Conservation (phyloP, 1,140 invertebrate genomes). For the Hypothenemus hampei region DNA sequence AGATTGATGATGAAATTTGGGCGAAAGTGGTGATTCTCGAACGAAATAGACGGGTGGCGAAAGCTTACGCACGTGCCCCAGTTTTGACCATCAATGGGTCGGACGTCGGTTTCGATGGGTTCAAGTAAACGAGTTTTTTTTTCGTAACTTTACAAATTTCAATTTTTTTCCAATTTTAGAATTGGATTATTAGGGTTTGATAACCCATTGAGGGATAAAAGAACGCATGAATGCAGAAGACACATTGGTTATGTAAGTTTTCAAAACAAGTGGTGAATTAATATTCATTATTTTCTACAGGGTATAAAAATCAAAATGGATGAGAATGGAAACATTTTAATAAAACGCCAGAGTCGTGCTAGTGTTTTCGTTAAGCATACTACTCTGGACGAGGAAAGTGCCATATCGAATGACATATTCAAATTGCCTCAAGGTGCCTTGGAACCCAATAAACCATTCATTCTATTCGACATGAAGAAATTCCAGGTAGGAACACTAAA, state of each 20-base stretch:
- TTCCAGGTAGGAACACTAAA: constrained; percentile 63
- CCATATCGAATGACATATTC: constrained; percentile 78
- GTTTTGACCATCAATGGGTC: constrained; percentile 73
- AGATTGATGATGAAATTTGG: constrained; percentile 79
- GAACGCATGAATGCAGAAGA: constrained; percentile 83
- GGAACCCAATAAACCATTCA: constrained; percentile 77
- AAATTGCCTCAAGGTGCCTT: constrained; percentile 77
- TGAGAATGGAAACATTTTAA: constrained; percentile 85
- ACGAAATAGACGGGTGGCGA: constrained; percentile 66
- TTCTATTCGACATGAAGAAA: constrained; percentile 95
- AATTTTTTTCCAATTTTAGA: constrained; percentile 57
- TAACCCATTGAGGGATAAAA: constrained; percentile 83
- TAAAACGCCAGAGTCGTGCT: constrained; percentile 84
- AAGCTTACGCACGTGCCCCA: constrained; percentile 69
- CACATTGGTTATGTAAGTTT: constrained; percentile 77
- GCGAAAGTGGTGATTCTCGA: constrained; percentile 76
- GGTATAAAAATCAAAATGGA: constrained; percentile 94
- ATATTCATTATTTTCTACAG: too few relatives aligned
- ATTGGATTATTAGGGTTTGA: constrained; percentile 88
- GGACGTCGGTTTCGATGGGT: constrained; percentile 73
- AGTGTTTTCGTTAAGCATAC: constrained; percentile 82
- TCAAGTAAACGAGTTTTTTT: constrained; percentile 14
- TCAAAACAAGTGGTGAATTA: too few relatives aligned
- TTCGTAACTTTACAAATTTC: too few relatives aligned
- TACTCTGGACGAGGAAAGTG: constrained; percentile 74